Base-by-base conservation (phyloP, 2,888 invertebrate species). In the Apotomis capreana region DNA sequence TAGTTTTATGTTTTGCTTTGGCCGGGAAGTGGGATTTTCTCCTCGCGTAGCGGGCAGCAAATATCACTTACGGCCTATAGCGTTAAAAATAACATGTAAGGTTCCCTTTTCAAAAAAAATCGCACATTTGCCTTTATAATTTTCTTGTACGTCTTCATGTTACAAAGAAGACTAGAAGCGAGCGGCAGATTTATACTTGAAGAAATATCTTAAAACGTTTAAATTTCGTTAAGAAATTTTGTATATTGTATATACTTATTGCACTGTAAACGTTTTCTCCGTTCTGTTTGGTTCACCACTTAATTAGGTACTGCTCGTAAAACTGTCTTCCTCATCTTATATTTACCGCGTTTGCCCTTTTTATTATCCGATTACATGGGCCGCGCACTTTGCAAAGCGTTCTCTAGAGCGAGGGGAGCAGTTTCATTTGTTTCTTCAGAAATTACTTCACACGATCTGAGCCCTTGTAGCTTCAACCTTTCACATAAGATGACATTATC, bases 251-350 rank as follows among this genome's bases (percentile, higher is more conserved):
- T 44, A 44, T 69, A 81, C 83, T 86, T 85, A 88, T 87, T 71
- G 73, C 74, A 83, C 83, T 84, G 87, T 89, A 88, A 92, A 88
- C 88, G 89, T 85, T 92, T 88, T 84, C 84, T 90, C 87, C 87
- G 85, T 89, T 89, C 88, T 90, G 88, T 89, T 89, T 89, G 87
- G 90, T 89, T 91, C 90, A 89, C 92, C 92, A 89, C 93, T 93
- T 93, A 93, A 93, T 93, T 93, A 93, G 93, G 91, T 89, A 88
- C 86, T 85, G 91, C 87, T 93, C 93, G 93, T 93, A 93, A 93
- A 93, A 93, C 93, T 93, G 93, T 93, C 93, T 93, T 92, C 91
- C 92, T 93, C 93, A 92, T 93, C 93, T 92, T 92, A 92, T 93
- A 93, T 93, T 93, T 93, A 93, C 92, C 92, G 91, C 92, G 92